Percentiles rank a stretch among this genome's conserved stretches.
phyloP scores from a whole-genome alignment of 1,140 invertebrate genomes.

The Coelopa frigida region DNA sequence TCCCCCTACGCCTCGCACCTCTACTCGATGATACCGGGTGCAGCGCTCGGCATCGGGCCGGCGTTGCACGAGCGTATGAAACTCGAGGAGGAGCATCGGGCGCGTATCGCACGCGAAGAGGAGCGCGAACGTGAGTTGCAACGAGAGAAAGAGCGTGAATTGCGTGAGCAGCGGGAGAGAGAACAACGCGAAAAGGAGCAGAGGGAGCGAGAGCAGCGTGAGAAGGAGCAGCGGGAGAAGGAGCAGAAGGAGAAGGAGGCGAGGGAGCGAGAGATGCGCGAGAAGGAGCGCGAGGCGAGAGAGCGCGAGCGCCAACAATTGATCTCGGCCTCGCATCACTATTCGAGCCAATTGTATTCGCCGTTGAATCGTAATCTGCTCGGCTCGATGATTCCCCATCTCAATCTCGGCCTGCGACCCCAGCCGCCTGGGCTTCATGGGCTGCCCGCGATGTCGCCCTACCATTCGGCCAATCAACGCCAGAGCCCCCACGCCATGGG shows the following conservation, averaged over 20 bases:
- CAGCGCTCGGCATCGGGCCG: constrained; percentile 47
- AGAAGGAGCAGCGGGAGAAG: constrained; percentile 36
- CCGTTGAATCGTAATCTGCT: constrained; percentile 36
- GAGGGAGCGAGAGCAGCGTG: constrained; percentile 38
- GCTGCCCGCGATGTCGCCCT: constrained; percentile 35
- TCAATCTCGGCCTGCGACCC: constrained; percentile 32
- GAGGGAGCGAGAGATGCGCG: constrained; percentile 24
- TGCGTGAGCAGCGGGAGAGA: constrained; percentile 42
- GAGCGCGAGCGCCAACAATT: constrained; percentile 37
- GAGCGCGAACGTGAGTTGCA: constrained; percentile 52
- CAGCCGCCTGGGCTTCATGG: constrained; percentile 30
- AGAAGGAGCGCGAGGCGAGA: constrained; percentile 27
- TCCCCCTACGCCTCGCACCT: constrained; percentile 51
- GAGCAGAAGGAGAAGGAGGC: constrained; percentile 30
- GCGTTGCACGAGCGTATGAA: constrained; percentile 57
- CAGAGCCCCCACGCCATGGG: constrained; percentile 38
- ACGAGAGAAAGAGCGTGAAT: constrained; percentile 48
- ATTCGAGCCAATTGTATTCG: constrained; percentile 38
- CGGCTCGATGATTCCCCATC: constrained; percentile 37
- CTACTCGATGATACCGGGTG: constrained; percentile 49
- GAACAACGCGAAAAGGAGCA: constrained; percentile 42
- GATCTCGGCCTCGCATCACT: constrained; percentile 36
- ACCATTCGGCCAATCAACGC: constrained; percentile 35
- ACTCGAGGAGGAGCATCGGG: constrained; percentile 59
- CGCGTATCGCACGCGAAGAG: constrained; percentile 51